Conservation (phyloP, 1,140 invertebrate species). For the Diplogasteroides magnus region DNA sequence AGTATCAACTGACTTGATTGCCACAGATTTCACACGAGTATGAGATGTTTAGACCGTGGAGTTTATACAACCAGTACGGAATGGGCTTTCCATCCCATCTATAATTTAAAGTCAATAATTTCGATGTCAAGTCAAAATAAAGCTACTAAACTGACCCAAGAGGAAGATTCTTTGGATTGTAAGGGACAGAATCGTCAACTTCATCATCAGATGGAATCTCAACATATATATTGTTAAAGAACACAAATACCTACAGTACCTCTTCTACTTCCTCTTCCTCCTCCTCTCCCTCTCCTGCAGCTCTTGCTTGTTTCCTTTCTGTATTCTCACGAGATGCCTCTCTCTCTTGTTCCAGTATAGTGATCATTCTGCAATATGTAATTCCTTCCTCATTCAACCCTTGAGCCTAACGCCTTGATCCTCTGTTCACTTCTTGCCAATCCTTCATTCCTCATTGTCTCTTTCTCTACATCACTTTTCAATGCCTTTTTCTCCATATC, state of each 20-base stretch:
- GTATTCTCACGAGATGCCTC: slow-evolving; percentile 93
- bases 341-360: slow-evolving; percentile 66
- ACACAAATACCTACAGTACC: not conserved
- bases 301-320: slow-evolving; percentile 91
- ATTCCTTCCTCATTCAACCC: not conserved
- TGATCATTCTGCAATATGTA: slow-evolving; percentile 38
- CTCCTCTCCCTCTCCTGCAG: slow-evolving; percentile 87
- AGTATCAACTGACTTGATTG: slow-evolving; percentile 64
- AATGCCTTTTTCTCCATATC: slow-evolving; percentile 73
- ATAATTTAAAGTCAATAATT: too few species aligned
- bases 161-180: slow-evolving; percentile 98
- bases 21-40: slow-evolving; percentile 99
- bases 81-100: slow-evolving; percentile 97
- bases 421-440: slow-evolving; percentile 42
- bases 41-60: slow-evolving; percentile 96
- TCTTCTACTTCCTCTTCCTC: slow-evolving; percentile 60
- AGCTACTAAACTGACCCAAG: slow-evolving; percentile 63
- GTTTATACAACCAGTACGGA: slow-evolving; percentile 98
- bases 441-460: slow-evolving; percentile 61
- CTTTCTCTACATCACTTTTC: slow-evolving; percentile 59
- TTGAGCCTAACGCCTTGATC: slow-evolving; percentile 22
- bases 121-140: not conserved
- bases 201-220: slow-evolving; percentile 54
- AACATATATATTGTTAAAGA: slow-evolving; percentile 4
- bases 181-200: slow-evolving; percentile 87